Base-by-base conservation (phyloP, 1,140 invertebrate species). In the Cataglyphis hispanica region DNA sequence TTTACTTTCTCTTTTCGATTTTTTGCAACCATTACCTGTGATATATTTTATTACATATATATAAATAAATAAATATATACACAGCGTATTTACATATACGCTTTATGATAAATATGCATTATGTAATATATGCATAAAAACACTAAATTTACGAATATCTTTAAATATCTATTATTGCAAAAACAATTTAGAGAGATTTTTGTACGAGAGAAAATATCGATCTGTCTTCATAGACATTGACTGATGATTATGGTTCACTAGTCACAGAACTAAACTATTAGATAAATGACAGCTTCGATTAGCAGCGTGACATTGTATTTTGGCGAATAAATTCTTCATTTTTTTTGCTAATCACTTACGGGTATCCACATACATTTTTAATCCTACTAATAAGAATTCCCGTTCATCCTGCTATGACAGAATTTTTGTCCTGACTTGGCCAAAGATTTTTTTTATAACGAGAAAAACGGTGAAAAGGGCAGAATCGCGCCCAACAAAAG, bases 371-470 rank as follows among this genome's bases (percentile, higher is more conserved):
- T 84, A 67, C 43, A 22, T 67, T 76, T 8, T 34, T 31, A 25
- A 25, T 46, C 16, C n/a, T 16, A 37, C 61, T 64, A 77, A 66
- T 84, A 84, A 84, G 81, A 84, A 77, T 84, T 64, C 27, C 27
- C 19, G 25, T 10, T 84, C 60, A 7, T 16, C 53, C 50, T 27
- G 60, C 27, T 37, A 74, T 83, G 74, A 77, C 60, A 43, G 76
- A 77, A 77, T 77, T 84, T 64, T 74, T 77, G 77, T 2, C 72
- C 61, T 77, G 72, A 77, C 70, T 77, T 27, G 43, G 81, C 72
- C 64, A 58, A 77, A 77, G 72, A 64, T 40, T 63, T 77, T 8
- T 43, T 77, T 8, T 43, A 27, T 64, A 34, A 69, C 63, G 31
- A 31, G 19, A 34, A 37, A 74, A 75, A 43, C 58, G 56, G 58